phyloP scores from a whole-genome alignment of 30 jellyfish, hydroid and myxozoan species.

The Aurelia sp. region DNA sequence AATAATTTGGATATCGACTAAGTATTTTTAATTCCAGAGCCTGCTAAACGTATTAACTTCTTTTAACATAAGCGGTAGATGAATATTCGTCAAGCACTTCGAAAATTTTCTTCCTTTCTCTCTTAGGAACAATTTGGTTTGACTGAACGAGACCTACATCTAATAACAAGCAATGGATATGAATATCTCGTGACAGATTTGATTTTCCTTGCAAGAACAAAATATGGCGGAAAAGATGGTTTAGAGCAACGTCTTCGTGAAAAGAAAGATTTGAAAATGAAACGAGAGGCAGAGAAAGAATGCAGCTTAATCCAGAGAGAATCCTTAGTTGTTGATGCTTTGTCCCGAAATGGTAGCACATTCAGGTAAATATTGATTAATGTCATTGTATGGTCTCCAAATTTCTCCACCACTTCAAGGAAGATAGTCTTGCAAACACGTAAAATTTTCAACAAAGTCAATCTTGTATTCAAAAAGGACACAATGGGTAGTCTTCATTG shows the following conservation, averaged over 20 bases:
- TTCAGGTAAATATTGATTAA: constrained; percentile 12
- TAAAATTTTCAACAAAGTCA: no score
- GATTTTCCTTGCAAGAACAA: constrained; percentile 67
- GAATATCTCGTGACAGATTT: constrained; percentile 59
- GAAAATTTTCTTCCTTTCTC: no score
- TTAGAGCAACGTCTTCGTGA: constrained; percentile 57
- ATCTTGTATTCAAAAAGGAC: no score
- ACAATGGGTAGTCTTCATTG: no score
- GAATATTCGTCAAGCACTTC: no score
- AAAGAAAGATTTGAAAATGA: constrained; percentile 38
- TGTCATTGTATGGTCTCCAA: no score
- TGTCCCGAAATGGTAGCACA: constrained; percentile 36
- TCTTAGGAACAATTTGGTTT: constrained; percentile 61
- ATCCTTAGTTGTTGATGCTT: constrained; percentile 55
- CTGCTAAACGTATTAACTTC: no score
- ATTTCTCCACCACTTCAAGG: no score
- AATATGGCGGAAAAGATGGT: constrained; percentile 75
- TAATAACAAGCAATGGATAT: constrained; percentile 59
- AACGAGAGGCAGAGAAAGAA: constrained; percentile 69
- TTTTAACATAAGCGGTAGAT: no score
- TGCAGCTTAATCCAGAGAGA: constrained; percentile 46
- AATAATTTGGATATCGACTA: no score
- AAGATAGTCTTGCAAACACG: no score
- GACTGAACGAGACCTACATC: constrained; percentile 64
- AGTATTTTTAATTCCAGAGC: no score